Base-by-base conservation (phyloP, 1,140 invertebrate species). In the Meloidogyne exigua region DNA sequence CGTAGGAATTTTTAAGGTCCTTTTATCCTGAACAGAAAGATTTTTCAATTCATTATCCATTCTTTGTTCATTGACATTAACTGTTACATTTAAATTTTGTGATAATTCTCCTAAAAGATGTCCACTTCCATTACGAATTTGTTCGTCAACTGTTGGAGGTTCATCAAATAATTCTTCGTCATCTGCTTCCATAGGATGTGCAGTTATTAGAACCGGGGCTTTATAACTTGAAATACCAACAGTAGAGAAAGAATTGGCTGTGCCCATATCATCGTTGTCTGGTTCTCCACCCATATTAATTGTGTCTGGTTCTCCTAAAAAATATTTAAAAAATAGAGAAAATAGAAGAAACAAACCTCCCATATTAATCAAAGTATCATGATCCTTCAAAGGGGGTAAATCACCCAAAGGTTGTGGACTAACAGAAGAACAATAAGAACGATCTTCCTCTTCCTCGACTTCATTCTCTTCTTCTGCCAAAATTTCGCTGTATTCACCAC, bases 211-310 rank as follows among this genome's bases (percentile, higher is more conserved):
- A 36, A 76, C 57, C 9, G 76, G 75, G 5, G 75, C 73, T 68
- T 65, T 77, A 39, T 66, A 63, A 18, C 74, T 77, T 57, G 44
- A 28, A 62, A 78, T 49, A 15, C 39, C 68, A n/a, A 77, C 26
- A 13, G 44, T 26, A 11, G 49, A 57, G 64, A 57, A 25, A 12
- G 57, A 77, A 28, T 21, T 76, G 15, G 57, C 57, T 7, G 62
- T 64, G 15, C 23, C 57, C 12, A 13, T 36, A 62, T 65, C 74
- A 76, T 74, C 66, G 23, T 80, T 80, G 26, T 76, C 72, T 7
- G 79, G 79, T 21, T 80, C 79, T 26, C 75, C 74, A 15, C 79
- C 79, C 79, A 80, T 76, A 76, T 80, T 80, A n/a, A 80, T 68
- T 15, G 74, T 80, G 18, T 80, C 79, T 25, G 79, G 80, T 42